Percentiles rank a stretch among this genome's conserved stretches.
phyloP scores from a whole-genome alignment of 2,888 invertebrate genomes.

The Monoplex corrugatus region DNA sequence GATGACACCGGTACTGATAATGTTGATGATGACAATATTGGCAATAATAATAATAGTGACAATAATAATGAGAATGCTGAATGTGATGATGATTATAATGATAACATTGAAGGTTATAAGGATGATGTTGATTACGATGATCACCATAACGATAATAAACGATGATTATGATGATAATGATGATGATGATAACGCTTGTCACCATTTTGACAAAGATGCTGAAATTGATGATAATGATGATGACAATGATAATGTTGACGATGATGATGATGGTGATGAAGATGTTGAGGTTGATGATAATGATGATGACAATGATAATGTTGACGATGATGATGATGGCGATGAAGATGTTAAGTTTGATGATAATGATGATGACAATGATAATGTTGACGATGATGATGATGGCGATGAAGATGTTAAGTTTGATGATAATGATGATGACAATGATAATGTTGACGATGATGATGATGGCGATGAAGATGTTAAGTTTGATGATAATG shows the following conservation, averaged over 20 bases:
- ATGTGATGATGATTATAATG: background rate
- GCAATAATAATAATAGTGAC: background rate
- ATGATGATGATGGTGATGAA: slow-evolving; percentile 77
- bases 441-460: too few species aligned
- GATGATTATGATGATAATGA: background rate
- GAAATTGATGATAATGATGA: background rate
- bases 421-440: background rate
- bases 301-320: too few species aligned
- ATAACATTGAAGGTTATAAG: background rate
- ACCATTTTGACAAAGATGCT: background rate
- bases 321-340: background rate
- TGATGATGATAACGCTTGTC: background rate
- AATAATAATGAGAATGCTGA: background rate
- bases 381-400: background rate
- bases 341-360: background rate
- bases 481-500: background rate
- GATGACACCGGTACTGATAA: too few species aligned
- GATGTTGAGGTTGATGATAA: slow-evolving; percentile 80
- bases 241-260: background rate
- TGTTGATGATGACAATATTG: too few species aligned
- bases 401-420: background rate
- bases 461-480: background rate
- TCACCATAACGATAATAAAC: background rate
- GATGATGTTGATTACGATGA: background rate
- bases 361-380: background rate